Evolutionary conservation across 2,113 vertebrate species (phyloP), one percentile per base, ranked within the genome.

Genomic region (Salvelinus sp.): DNA sequence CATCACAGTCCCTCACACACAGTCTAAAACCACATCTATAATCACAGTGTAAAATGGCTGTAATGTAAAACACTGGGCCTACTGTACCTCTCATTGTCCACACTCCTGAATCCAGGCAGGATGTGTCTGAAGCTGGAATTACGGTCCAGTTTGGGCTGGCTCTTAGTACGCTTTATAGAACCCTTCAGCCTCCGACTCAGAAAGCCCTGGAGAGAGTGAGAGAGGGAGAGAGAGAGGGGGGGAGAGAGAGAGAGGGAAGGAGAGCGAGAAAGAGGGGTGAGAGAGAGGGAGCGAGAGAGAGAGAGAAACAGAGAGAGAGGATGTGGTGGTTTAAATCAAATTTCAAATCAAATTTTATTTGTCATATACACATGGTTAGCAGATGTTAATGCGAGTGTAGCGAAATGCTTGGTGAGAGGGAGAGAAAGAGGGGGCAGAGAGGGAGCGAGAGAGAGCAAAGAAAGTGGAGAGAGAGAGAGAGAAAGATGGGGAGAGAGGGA

Each of bases 111-210:
- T 84, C 95, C 95, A 74, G 97, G 97, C 72, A 99, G 93, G 89
- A 99, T 96, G 95, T 98, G 96, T 83, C 96, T 94, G 93, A 99
- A 99, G 93, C 97, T 99, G 95, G 96, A 97, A 96, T 97, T 98
- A 84, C 97, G 94, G 82, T 99, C 97, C 33, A 99, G 96, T 91
- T 98, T 98, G 87, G 97, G 96, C 86, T 99, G 97, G 93, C 97
- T 99, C 94, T 99, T 99, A 91, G 97, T 99, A 88, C 96, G 94
- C 89, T 99, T 99, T 93, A 99, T 99, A 83, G 97, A 99, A 87
- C 97, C 97, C 90, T 99, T 99, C 86, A 99, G 83, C 77, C 91
- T 90, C 7, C 90, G 90, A 88, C 93, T 92, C 12, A 94, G 82
- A 68, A 93, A 94, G 33, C 91, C 92, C 92, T 93, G 38, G 38